phyloP scores from a whole-genome alignment of 2,797 vertebrate genomes.

The Dendrocincla fuliginosa region DNA sequence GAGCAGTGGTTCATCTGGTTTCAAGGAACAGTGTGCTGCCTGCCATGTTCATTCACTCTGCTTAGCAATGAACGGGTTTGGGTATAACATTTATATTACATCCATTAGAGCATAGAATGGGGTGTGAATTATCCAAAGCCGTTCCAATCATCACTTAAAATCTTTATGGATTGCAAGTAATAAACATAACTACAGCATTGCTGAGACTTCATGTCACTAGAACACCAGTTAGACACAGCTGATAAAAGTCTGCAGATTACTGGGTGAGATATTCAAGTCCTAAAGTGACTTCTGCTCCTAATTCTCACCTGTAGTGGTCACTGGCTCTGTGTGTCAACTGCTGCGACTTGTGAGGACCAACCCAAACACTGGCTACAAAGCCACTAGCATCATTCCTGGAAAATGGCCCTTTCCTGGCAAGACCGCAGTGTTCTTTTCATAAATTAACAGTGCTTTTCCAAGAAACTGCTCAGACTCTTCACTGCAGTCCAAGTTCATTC shows the following conservation, averaged over 20 bases:
- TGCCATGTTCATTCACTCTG: neutral
- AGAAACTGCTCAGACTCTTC: neutral
- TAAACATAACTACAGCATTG: constrained; percentile 14
- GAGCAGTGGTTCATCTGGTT: neutral
- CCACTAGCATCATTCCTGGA: neutral
- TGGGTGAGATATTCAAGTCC: neutral
- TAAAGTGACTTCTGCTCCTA: neutral
- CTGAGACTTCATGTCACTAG: neutral
- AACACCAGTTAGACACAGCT: neutral
- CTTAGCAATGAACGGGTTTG: constrained; percentile 7
- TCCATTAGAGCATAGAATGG: constrained; percentile 40
- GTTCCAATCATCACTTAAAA: constrained; percentile 44
- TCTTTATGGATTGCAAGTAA: constrained; percentile 53
- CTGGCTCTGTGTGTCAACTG: accelerated
- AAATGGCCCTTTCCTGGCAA: neutral
- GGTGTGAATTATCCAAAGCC: constrained; percentile 44
- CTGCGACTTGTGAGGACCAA: neutral
- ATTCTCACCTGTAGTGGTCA: neutral
- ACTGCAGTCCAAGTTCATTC: accelerated
- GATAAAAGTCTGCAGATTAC: neutral
- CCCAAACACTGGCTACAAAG: neutral
- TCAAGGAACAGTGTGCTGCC: neutral
- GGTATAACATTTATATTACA: constrained; percentile 43
- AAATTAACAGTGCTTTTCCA: neutral
- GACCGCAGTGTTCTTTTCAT: neutral